phyloP scores from a whole-genome alignment of 2,113 vertebrate genomes.

The Sorex fumeus region DNA sequence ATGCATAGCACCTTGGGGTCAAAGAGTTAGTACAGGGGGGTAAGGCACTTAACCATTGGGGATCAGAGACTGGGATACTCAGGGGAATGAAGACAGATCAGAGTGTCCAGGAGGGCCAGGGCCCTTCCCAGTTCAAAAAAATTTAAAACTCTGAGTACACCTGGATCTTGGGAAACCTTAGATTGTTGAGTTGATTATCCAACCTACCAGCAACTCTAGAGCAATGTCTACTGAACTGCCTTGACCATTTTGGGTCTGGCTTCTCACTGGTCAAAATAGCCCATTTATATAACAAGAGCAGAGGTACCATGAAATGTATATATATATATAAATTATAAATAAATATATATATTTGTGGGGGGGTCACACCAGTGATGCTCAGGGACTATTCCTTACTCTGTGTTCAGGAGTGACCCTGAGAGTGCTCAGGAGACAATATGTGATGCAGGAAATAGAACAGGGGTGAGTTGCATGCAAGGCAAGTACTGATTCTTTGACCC shows the following conservation, averaged over 20 bases:
- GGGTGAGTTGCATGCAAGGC: no score
- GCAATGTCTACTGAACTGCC: not conserved
- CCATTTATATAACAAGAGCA: not conserved
- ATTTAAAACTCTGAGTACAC: not conserved
- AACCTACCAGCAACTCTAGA: not conserved
- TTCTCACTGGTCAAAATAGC: not conserved
- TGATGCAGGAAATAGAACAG: not conserved
- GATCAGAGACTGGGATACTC: accelerated
- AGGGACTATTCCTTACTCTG: no score
- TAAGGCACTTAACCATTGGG: no score
- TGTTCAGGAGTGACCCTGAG: no score
- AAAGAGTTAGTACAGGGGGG: no score
- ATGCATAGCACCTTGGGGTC: no score
- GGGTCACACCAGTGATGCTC: no score
- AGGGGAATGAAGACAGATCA: not conserved
- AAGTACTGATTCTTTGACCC: no score
- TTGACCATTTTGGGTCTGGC: accelerated
- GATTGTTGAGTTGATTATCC: not conserved
- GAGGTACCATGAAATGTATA: no score
- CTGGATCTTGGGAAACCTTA: not conserved
- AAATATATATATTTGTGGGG: no score
- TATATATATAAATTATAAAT: no score
- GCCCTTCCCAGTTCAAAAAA: not conserved
- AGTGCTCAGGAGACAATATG: not conserved
- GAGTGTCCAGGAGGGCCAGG: not conserved